Conservation (phyloP, 2,797 vertebrate genomes). For the Masticophis lateralis region DNA sequence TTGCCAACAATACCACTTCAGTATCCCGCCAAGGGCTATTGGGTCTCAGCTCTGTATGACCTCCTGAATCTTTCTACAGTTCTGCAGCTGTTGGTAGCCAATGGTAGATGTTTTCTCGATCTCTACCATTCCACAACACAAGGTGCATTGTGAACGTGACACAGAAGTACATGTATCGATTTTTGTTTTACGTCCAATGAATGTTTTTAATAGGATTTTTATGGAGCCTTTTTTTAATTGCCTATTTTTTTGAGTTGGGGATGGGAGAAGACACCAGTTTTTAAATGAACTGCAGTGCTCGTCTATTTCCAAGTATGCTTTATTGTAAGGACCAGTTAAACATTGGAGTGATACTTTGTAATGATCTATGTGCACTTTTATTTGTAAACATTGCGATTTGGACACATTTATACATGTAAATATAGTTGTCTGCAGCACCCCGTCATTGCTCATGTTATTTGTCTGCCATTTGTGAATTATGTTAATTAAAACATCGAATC, state of each 20-base stretch:
- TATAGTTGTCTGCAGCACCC: constrained; percentile 76
- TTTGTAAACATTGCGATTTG: constrained; percentile 81
- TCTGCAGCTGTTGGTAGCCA: constrained; percentile 70
- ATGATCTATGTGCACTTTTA: constrained; percentile 96
- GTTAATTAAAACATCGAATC: constrained; percentile 62
- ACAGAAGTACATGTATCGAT: constrained; percentile 62
- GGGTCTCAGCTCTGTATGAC: constrained; percentile 61
- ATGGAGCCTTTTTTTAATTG: constrained; percentile 60
- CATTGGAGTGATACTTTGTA: constrained; percentile 77
- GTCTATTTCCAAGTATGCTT: constrained; percentile 75
- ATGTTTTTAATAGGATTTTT: constrained; percentile 80
- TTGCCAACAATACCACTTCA: constrained; percentile 76
- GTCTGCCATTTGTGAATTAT: constrained; percentile 71
- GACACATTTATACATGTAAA: constrained; percentile 83
- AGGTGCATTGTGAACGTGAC: constrained; percentile 72
- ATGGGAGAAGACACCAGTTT: constrained; percentile 64
- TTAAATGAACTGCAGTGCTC: constrained; percentile 70
- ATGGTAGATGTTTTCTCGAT: constrained; percentile 70
- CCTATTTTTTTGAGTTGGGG: constrained; percentile 68
- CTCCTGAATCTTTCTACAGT: constrained; percentile 56
- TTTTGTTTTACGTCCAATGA: constrained; percentile 78
- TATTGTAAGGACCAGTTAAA: constrained; percentile 77
- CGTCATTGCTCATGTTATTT: constrained; percentile 70
- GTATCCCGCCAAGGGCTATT: constrained; percentile 76
- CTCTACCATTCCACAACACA: constrained; percentile 63